phyloP scores from a whole-genome alignment of 2,113 vertebrate genomes.

The Nothocercus nigrocapillus region DNA sequence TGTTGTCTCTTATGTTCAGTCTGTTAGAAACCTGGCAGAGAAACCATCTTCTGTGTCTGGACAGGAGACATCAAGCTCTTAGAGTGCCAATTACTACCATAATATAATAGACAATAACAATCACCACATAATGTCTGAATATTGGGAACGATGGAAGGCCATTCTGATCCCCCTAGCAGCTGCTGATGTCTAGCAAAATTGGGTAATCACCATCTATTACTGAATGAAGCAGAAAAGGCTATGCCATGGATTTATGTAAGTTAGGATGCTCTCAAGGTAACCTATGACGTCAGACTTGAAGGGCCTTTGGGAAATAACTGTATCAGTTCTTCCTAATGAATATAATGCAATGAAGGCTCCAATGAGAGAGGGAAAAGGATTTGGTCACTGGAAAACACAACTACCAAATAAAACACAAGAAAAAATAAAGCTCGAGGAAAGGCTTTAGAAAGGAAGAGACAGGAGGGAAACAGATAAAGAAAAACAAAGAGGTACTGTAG shows the following conservation, averaged over 20 bases:
- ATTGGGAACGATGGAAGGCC: not conserved
- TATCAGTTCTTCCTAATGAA: constrained; percentile 14
- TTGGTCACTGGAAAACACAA: not conserved
- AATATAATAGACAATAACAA: not conserved
- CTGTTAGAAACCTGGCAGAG: not conserved
- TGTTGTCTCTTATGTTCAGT: not conserved
- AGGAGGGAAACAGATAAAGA: constrained; percentile 8
- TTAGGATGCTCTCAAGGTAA: constrained; percentile 15
- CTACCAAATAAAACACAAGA: constrained; percentile 26
- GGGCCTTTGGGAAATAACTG: constrained; percentile 30
- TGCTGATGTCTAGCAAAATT: not conserved
- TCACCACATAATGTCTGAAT: not conserved
- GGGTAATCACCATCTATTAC: not conserved
- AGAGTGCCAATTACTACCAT: not conserved
- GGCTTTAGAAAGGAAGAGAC: not conserved
- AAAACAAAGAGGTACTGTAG: not conserved
- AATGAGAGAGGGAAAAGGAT: constrained; percentile 26
- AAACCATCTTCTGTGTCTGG: not conserved
- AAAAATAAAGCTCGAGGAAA: not conserved
- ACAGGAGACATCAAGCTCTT: not conserved
- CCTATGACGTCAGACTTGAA: constrained; percentile 25
- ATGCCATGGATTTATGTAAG: not conserved
- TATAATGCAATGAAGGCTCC: constrained; percentile 14
- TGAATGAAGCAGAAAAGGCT: not conserved
- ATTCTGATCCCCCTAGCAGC: not conserved